Evolutionary conservation across 2,113 vertebrate species (phyloP), one percentile per base, ranked within the genome.

Genomic region (Pagrus major): DNA sequence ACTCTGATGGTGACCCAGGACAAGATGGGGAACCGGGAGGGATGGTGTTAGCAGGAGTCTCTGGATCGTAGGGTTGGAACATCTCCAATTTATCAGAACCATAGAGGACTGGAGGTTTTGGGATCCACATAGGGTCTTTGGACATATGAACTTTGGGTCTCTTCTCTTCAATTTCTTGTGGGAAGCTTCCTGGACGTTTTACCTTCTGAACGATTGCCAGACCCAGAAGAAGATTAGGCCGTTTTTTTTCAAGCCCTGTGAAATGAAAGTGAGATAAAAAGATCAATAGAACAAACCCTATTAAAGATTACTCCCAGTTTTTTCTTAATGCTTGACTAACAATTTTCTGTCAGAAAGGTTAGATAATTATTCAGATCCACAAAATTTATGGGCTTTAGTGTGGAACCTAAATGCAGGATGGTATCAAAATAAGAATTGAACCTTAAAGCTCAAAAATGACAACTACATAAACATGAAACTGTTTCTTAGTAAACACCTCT

Each of bases 211-310:
- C 95, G 78, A 99, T 96, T 14, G 96, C 97, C 60, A 99, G 81
- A 41, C 98, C 98, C 31, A 99, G 95, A 78, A 99, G 96, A 69
- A 99, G 93, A 94, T 99, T 98, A 3, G 97, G 97, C 55, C 97
- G 96, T 11, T 95, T 95, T 39, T 95, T 94, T 86, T 99, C 98
- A 64, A 99, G 96, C 58, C 98, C 98, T 99, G 79, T 85, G 16
- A 94, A 95, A 41, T 47, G 23, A 75, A 74, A 18, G 12, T 21
- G 9, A 46, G 10, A 39, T 14, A 21, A 47, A 42, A 15, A 8
- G 78, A 78, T 44, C 44, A 59, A 68, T 46, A 0, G 51, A n/a
- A 14, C 21, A 20, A 39, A 39, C 35, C 21, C 12, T 67, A 20
- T n/a, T 4, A 58, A 46, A 44, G 16, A 23, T 12, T 8, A 3